These are phyloP conservation scores for Peribatodes rhomboidaria DNA, from an alignment of 2,888 invertebrate species.

Conservation along the genomic window DNA sequence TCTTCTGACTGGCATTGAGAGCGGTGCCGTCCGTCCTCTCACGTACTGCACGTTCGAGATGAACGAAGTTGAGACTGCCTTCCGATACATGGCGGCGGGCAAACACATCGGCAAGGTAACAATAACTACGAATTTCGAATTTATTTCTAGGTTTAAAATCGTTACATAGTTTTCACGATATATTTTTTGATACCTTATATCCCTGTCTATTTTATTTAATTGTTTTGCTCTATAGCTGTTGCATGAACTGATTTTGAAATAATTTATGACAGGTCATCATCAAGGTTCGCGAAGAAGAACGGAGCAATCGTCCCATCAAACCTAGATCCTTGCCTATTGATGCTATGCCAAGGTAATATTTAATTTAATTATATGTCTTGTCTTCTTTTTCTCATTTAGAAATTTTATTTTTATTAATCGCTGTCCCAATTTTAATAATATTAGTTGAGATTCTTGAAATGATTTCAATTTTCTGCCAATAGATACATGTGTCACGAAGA, in stretches of 20 bases:
- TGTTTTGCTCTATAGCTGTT: neutral
- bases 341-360: conserved; percentile 74
- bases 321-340: conserved; percentile 62
- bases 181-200: neutral
- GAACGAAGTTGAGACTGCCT: conserved; percentile 88
- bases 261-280: conserved; percentile 74
- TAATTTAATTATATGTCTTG: neutral
- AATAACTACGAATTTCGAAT: neutral
- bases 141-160: neutral
- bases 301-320: conserved; percentile 60
- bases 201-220: too few relatives aligned
- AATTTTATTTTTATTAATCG: neutral
- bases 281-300: conserved; percentile 83
- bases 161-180: neutral
- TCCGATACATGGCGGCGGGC: conserved; percentile 88
- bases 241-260: neutral
- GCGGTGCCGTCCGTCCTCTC: conserved; percentile 89
- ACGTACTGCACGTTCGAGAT: conserved; percentile 86
- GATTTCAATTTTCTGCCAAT: conserved; percentile 10
- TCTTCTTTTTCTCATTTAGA: neutral
- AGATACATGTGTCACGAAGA: conserved; percentile 85
- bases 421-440: neutral
- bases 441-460: neutral
- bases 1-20: conserved; percentile 86
- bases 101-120: conserved; percentile 90